Evolutionary conservation across 2,113 vertebrate species (phyloP), one percentile per base, ranked within the genome.

Genomic region (Isurus oxyrinchus): DNA sequence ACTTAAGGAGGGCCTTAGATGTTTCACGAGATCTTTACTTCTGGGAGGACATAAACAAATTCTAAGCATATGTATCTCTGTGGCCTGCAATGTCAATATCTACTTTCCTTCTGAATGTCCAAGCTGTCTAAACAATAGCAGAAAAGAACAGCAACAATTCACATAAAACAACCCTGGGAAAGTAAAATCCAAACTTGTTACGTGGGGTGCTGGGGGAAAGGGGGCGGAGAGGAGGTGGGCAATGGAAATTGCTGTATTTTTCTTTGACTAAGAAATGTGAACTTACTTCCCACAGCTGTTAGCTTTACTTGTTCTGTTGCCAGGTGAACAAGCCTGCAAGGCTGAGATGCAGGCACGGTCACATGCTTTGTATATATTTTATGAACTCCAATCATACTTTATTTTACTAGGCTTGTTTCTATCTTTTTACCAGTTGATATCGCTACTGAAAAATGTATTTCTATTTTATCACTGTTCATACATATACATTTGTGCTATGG

Each of bases 51-150:
- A 63, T 61, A 93, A 93, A 93, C 59, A 63, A 63, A 93, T 40
- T 93, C 59, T 93, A 35, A 93, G 61, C 59, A 93, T 40, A 63
- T 93, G 90, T 61, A 93, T 40, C 57, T 91, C 88, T 40, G 90
- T n/a, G n/a, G 90, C 90, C 59, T 97, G 97, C 97, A 97, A 97
- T 97, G 98, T 97, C 98, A 98, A 97, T 98, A 98, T 97, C 97
- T 97, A 96, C 97, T 97, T 97, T 98, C 97, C 97, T 96, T 97
- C 97, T 97, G 97, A 98, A 97, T 97, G 97, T 97, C 98, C 99
- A 99, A 99, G 98, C 98, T 99, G 98, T 99, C 98, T 95, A 99
- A 99, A 99, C 98, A 99, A 97, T 14, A 97, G 97, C 97, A 88
- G 97, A 44, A 97, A 97, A 96, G 94, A 98, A 98, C 90, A 97